Conservation (phyloP, 2,888 invertebrate species). For the Rotaria socialis region DNA sequence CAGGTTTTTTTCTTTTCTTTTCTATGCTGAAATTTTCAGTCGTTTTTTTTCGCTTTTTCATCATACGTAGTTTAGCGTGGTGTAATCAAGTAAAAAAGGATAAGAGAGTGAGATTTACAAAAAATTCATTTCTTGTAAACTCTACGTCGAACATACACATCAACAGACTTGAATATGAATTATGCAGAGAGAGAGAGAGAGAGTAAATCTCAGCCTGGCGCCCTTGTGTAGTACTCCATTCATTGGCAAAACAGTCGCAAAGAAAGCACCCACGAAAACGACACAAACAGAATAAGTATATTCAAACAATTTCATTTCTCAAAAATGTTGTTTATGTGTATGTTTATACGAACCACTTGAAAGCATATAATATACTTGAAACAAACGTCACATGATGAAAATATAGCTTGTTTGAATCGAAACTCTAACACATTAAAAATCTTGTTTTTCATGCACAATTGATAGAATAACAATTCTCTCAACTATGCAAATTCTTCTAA, state of each 20-base stretch:
- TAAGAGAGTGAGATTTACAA: neutral
- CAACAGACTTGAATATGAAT: neutral
- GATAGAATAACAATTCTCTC: neutral
- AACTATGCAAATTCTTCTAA: neutral
- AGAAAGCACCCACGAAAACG: neutral
- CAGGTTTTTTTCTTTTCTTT: too few relatives aligned
- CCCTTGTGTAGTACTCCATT: neutral
- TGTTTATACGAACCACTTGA: neutral
- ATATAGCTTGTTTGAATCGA: neutral
- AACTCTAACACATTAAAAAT: neutral
- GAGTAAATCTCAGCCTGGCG: neutral
- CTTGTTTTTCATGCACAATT: neutral
- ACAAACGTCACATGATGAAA: neutral
- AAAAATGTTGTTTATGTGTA: neutral
- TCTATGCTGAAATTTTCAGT: too few relatives aligned
- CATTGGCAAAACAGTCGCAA: neutral
- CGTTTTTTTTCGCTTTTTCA: too few relatives aligned
- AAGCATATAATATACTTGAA: neutral
- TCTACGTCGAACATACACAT: neutral
- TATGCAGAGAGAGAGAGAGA: neutral
- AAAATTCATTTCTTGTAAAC: neutral
- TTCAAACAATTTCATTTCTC: neutral
- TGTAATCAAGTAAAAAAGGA: neutral
- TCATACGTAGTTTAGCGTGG: neutral
- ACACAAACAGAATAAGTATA: conserved; percentile 1